A percentile compares a stretch with the other conserved stretches of the same genome.
These are phyloP conservation scores for Paramisgurnus dabryanus DNA, from an alignment of 2,113 vertebrate genomes.

Conservation along the genomic window DNA sequence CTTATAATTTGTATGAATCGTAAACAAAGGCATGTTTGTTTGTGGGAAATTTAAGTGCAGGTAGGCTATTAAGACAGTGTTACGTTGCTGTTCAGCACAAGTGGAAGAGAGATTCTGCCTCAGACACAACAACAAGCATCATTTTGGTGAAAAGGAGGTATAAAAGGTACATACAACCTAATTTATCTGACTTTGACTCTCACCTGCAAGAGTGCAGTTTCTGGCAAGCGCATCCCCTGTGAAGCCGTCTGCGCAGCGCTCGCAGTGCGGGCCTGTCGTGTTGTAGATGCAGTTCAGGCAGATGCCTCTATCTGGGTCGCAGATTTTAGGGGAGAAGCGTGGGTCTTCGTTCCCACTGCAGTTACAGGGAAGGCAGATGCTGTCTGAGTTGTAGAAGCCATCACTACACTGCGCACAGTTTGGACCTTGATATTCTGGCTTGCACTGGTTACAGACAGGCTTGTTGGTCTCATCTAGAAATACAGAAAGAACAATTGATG, in stretches of 20 bases:
- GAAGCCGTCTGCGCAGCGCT: conserved; percentile 78
- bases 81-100: too few relatives aligned
- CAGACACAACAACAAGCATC: too few relatives aligned
- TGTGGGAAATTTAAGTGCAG: too few relatives aligned
- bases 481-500: neutral
- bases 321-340: conserved; percentile 65
- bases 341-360: conserved; percentile 79
- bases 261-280: conserved; percentile 76
- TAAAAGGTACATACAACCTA: neutral
- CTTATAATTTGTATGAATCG: too few relatives aligned
- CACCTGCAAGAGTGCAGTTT: conserved; percentile 79
- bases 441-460: conserved; percentile 74
- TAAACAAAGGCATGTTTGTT: too few relatives aligned
- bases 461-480: conserved; percentile 63
- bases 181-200: conserved; percentile 19
- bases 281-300: conserved; percentile 80
- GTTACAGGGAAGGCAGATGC: conserved; percentile 75
- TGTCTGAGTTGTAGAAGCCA: conserved; percentile 82
- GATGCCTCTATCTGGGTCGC: conserved; percentile 75
- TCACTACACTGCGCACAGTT: conserved; percentile 76
- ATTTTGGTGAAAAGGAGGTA: too few relatives aligned
- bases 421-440: conserved; percentile 70
- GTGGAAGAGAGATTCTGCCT: too few relatives aligned
- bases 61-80: too few relatives aligned
- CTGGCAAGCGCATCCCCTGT: conserved; percentile 56